Evolutionary conservation across 2,888 invertebrate genomes (phyloP).

Genomic region (Spilarctia lutea): DNA sequence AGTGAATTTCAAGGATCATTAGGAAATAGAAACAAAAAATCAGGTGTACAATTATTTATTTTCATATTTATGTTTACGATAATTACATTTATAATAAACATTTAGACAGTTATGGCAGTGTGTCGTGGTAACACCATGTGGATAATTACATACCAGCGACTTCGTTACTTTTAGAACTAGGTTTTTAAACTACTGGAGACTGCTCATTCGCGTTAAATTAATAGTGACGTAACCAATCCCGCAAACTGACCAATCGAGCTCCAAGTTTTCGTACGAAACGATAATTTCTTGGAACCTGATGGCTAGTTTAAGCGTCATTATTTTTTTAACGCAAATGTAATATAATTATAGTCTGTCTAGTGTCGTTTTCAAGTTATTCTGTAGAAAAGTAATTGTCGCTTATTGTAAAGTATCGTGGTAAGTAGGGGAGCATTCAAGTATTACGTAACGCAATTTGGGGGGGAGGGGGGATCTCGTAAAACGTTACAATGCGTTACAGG

Average conservation of each 20-base stretch:
- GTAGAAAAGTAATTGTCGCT: neutral
- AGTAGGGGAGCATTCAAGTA: too few relatives aligned
- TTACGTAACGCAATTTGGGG: too few relatives aligned
- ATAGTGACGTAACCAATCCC: neutral
- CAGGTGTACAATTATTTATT: constrained; percentile 53
- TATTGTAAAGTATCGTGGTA: neutral
- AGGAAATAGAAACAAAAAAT: constrained; percentile 29
- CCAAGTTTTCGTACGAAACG: neutral
- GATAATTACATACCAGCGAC: constrained; percentile 26
- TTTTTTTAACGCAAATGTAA: neutral
- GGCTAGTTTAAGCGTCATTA: neutral
- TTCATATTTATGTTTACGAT: constrained; percentile 42
- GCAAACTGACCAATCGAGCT: neutral
- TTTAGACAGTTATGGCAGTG: constrained; percentile 51
- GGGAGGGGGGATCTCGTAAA: too few relatives aligned
- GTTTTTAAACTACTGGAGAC: neutral
- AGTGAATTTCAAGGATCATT: neutral
- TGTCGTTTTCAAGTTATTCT: neutral
- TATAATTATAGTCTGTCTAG: neutral
- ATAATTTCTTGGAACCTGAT: neutral
- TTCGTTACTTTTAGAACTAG: constrained; percentile 12
- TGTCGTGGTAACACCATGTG: constrained; percentile 42
- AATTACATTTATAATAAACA: constrained; percentile 45
- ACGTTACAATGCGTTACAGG: too few relatives aligned
- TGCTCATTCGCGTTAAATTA: neutral